Conservation (phyloP, 2,113 vertebrate genomes). For the Bubo blakistoni region DNA sequence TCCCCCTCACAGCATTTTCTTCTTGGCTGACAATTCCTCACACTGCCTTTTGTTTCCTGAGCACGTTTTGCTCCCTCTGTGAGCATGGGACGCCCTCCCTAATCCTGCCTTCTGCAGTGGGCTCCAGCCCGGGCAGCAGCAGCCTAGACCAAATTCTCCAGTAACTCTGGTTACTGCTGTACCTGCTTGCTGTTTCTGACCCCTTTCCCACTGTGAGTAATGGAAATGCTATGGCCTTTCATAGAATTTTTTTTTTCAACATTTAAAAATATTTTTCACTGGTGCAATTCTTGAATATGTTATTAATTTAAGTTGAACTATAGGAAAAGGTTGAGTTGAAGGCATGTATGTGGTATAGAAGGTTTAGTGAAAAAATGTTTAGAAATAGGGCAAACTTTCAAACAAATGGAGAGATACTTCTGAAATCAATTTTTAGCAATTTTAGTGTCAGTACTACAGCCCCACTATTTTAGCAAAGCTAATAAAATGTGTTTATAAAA, state of each 20-base stretch:
- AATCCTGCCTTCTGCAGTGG: background rate
- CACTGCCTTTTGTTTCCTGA: background rate
- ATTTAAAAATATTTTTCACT: background rate
- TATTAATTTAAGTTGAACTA: background rate
- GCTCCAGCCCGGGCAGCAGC: background rate
- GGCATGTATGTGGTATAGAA: background rate
- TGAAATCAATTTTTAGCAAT: background rate
- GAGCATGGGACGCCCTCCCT: background rate
- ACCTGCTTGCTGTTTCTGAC: background rate
- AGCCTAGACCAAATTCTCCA: background rate
- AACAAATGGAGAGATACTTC: background rate
- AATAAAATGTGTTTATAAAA: background rate
- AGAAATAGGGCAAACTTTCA: background rate
- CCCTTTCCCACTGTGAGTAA: background rate
- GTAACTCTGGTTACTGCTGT: background rate
- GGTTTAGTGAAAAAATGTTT: background rate
- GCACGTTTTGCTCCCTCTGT: background rate
- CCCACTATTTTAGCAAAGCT: background rate
- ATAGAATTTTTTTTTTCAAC: background rate
- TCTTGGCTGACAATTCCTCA: background rate
- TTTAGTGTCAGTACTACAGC: background rate
- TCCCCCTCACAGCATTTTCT: background rate
- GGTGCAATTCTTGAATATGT: background rate
- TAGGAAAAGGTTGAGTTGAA: background rate
- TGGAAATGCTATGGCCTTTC: background rate